phyloP scores from a whole-genome alignment of 2,888 invertebrate genomes.

The Keiferia lycopersicella region DNA sequence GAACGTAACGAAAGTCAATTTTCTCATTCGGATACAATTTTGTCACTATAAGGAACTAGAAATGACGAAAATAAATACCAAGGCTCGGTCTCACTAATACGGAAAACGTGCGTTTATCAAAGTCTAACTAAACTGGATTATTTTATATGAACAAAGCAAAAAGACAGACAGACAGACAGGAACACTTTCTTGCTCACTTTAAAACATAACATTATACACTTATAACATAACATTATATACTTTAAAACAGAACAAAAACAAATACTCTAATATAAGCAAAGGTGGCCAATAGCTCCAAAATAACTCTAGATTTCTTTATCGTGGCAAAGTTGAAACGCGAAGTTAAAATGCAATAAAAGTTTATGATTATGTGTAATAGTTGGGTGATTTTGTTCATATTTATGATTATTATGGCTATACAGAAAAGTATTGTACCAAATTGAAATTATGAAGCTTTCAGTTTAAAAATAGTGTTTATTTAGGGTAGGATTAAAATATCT shows the following conservation, averaged over 20 bases:
- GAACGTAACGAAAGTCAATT: constrained; percentile 22
- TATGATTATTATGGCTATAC: too few species aligned
- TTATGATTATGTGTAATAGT: constrained; percentile 11
- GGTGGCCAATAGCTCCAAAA: too few species aligned
- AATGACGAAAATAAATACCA: neutral
- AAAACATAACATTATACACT: too few species aligned
- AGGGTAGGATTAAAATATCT: too few species aligned
- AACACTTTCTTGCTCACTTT: too few species aligned
- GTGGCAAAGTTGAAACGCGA: neutral
- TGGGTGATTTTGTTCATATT: neutral
- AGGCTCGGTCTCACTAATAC: neutral
- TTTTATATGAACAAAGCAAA: too few species aligned
- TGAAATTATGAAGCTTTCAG: neutral
- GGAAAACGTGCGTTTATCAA: too few species aligned
- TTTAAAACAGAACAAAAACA: too few species aligned
- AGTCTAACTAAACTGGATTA: too few species aligned
- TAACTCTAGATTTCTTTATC: neutral
- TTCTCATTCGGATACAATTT: constrained; percentile 15
- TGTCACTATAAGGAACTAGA: neutral
- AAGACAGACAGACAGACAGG: too few species aligned
- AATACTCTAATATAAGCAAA: too few species aligned
- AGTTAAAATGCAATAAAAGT: constrained; percentile 16
- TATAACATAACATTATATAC: too few species aligned
- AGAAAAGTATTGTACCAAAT: neutral
- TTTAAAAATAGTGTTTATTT: neutral